Evolutionary conservation across 2,888 invertebrate genomes (phyloP).

Genomic region (Troilus luridus): DNA sequence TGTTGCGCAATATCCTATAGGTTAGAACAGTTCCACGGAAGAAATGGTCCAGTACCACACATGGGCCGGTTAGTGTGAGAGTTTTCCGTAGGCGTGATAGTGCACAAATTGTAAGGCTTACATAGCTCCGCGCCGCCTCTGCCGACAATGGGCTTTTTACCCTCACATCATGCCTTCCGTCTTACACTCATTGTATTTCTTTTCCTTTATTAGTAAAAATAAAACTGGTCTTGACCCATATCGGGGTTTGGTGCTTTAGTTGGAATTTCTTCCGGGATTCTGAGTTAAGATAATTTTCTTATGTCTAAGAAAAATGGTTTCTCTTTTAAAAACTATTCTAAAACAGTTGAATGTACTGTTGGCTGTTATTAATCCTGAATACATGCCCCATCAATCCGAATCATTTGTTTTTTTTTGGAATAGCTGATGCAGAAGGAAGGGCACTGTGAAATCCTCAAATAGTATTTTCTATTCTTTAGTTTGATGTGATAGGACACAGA

Average conservation of each 20-base stretch:
- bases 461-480: too few species aligned
- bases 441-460: too few species aligned
- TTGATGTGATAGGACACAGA: too few species aligned
- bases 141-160: background rate
- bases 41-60: background rate
- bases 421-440: too few species aligned
- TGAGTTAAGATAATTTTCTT: background rate
- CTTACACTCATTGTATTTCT: constrained; percentile 24
- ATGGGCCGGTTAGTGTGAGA: constrained; percentile 29
- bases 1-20: background rate
- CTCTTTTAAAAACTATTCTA: too few species aligned
- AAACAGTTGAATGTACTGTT: too few species aligned
- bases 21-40: background rate
- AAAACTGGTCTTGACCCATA: constrained; percentile 12
- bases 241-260: background rate
- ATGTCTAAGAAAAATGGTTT: background rate
- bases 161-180: constrained; percentile 6
- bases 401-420: too few species aligned
- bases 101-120: constrained; percentile 41
- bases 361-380: too few species aligned
- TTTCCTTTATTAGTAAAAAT: constrained; percentile 33
- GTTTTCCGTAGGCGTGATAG: constrained; percentile 41
- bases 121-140: background rate
- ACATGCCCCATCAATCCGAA: too few species aligned
- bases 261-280: background rate